A percentile compares a stretch with the other conserved stretches of the same genome.
phyloP scores from a whole-genome alignment of 2,888 invertebrate species.

The Neocrepidodera transversa region DNA sequence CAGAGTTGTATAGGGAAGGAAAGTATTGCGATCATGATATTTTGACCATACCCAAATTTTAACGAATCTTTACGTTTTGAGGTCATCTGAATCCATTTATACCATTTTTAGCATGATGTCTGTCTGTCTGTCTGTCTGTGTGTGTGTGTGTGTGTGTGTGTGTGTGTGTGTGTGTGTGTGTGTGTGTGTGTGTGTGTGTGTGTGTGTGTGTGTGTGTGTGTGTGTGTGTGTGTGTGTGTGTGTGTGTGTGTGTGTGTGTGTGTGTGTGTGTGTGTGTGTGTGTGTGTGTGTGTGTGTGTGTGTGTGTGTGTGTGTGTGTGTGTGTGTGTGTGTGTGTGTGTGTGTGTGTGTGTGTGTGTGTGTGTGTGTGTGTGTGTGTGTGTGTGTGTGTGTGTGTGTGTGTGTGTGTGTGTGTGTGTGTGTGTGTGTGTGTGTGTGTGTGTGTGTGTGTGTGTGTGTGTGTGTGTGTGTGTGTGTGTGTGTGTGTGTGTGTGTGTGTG shows the following conservation, averaged over 20 bases:
- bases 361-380: neutral
- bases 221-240: neutral
- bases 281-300: neutral
- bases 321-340: neutral
- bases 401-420: neutral
- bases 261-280: neutral
- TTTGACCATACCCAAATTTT: too few species aligned
- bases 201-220: slow-evolving; percentile 1
- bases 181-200: neutral
- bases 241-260: neutral
- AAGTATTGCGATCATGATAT: too few species aligned
- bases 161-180: slow-evolving; percentile 9
- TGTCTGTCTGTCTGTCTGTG: neutral
- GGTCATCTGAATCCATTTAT: too few species aligned
- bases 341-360: neutral
- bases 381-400: neutral
- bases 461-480: neutral
- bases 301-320: neutral
- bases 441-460: neutral
- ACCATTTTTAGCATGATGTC: too few species aligned
- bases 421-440: neutral
- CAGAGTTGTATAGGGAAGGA: too few species aligned
- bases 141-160: slow-evolving; percentile 15
- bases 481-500: neutral
- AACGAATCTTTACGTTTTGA: too few species aligned